Evolutionary conservation across 2,888 invertebrate genomes (phyloP), one percentile per base, ranked within the genome.

Genomic region (Agriotes lineatus): DNA sequence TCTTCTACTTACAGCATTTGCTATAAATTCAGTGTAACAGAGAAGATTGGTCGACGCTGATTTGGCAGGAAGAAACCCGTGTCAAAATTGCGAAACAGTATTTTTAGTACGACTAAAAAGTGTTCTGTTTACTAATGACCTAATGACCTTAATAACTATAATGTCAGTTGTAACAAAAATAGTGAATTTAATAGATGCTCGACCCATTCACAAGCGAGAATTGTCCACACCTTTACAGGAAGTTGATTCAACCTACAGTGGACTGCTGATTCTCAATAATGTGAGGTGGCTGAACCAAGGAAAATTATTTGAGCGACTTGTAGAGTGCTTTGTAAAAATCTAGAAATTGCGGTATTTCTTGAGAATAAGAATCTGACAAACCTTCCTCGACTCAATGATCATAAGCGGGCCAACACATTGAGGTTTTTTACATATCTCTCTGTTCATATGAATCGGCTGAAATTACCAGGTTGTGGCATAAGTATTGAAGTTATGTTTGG

Each of bases 131-230:
- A n/a, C n/a, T n/a, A n/a, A n/a, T n/a, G n/a, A n/a, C n/a, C n/a
- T n/a, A n/a, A n/a, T n/a, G n/a, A n/a, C n/a, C n/a, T n/a, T n/a
- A n/a, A n/a, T n/a, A n/a, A n/a, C n/a, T n/a, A n/a, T 60, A 60
- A 60, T 45, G 60, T 9, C 18, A 60, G 60, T 60, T 60, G 60
- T 45, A 60, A 60, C 30, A 45, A 60, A 60, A 60, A 18, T 45
- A 18, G 25, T 44, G 25, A 59, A 48, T 20, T 18, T 48, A 20
- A 48, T 48, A 48, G 20, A 1, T 20, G 48, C 19, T n/a, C 19
- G 48, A 22, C 6, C 5, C n/a, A 3, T 48, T 48, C 35, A 25
- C 16, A 61, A 5, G 25, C 25, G 25, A 25, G 25, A 18, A 39
- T 42, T 14, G 12, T 9, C 39, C 12, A 9, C 25, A 25, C 25